Evolutionary conservation across 2,888 invertebrate genomes (phyloP).

Genomic region (Toxonevra muliebris): DNA sequence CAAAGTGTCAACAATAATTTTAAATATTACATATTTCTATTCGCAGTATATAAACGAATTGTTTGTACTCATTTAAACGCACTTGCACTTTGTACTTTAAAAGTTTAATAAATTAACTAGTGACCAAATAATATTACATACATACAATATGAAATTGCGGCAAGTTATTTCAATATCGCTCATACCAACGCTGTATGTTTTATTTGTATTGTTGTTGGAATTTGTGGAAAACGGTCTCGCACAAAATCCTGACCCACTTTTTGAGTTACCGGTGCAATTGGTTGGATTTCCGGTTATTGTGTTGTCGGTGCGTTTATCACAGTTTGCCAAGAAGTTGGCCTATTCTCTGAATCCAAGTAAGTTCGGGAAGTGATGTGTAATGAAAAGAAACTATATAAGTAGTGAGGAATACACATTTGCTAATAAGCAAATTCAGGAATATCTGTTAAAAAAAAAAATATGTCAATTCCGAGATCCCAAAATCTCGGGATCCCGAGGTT

Average conservation of each 20-base stretch:
- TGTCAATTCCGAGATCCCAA: no score
- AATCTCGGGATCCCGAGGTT: no score
- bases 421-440: no score
- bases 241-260: conserved; percentile 68
- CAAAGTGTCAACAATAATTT: not conserved
- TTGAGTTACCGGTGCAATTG: conserved; percentile 84
- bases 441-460: no score
- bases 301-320: conserved; percentile 78
- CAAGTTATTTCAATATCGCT: conserved; percentile 55
- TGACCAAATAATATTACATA: not conserved
- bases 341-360: conserved; percentile 84
- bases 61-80: no score
- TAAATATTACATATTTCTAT: no score
- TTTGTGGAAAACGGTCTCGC: conserved; percentile 56
- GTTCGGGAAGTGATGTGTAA: conserved; percentile 32
- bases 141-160: conserved; percentile 53
- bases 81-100: not conserved
- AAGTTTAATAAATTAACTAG: not conserved
- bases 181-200: conserved; percentile 56
- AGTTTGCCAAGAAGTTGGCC: conserved; percentile 83
- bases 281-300: conserved; percentile 86
- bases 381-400: no score
- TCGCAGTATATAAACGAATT: no score
- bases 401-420: no score
- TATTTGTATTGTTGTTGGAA: conserved; percentile 56